Evolutionary conservation across 2,888 invertebrate species (phyloP), one percentile per base, ranked within the genome.

Genomic region (Protonemura montana): DNA sequence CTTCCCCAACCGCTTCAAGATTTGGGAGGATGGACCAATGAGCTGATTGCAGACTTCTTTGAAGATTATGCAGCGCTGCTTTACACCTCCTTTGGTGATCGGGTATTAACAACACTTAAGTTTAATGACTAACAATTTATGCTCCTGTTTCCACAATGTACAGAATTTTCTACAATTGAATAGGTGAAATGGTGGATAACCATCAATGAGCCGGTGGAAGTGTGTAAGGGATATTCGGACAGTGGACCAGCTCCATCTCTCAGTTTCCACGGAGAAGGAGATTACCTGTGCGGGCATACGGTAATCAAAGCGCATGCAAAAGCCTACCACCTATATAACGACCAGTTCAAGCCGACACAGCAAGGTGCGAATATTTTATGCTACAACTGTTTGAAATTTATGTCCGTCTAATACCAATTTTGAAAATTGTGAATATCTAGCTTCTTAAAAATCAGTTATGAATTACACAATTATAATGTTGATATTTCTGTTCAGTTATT

Each of bases 111-210:
- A 81, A 13, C 80, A 28, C 21, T 21, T 80, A 3, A 85, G 29
- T 16, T 16, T 86, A 81, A 77, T 78, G 35, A 10, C 35, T 27
- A 76, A 21, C n/a, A 41, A n/a, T 76, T 21, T 2, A 6, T 76
- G n/a, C n/a, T n/a, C n/a, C n/a, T n/a, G 26, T 5, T 7, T 76
- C 76, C 21, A 76, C 29, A 76, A 6, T 35, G 35, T 10, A 35
- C 10, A 10, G 35, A 3, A 59, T 59, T 59, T 21, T 59, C 21
- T 59, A 21, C 6, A 21, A 30, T 81, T 28, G 28, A 28, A 13
- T 83, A 90, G 89, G 92, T 94, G 84, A 94, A 94, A 89, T 92
- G 92, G 76, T 96, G 96, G 96, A 93, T 95, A 16, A 96, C 96
- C 0, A 93, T 96, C 88, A 96, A 96, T 90, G 96, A 96, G 90